Percentiles rank a stretch among this genome's conserved stretches.
phyloP scores from a whole-genome alignment of 2,888 invertebrate species.

The Zygothrica quintamaculata region DNA sequence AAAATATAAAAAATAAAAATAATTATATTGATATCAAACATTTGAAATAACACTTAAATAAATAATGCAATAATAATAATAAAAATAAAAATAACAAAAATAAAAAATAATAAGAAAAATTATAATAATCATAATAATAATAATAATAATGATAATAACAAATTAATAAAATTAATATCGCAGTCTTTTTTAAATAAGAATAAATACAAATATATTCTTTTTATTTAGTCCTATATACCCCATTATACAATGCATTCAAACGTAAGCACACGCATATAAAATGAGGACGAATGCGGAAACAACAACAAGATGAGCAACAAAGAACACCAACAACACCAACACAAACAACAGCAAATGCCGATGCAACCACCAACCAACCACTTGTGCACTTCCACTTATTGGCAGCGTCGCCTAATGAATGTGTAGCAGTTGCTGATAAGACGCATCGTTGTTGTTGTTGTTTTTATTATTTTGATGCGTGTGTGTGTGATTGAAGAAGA shows the following conservation, averaged over 20 bases:
- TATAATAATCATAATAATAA: no score
- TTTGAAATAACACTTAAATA: no score
- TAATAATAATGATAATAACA: not conserved
- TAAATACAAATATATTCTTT: not conserved
- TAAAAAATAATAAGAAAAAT: no score
- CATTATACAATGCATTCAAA: conserved; percentile 7
- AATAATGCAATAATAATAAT: no score
- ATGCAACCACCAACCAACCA: conserved; percentile 52
- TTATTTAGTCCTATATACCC: not conserved
- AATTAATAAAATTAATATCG: not conserved
- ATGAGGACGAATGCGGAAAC: conserved; percentile 42
- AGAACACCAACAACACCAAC: conserved; percentile 18
- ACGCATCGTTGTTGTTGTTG: conserved; percentile 24
- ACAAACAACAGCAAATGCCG: conserved; percentile 39
- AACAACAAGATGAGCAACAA: conserved; percentile 21
- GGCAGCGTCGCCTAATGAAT: conserved; percentile 61
- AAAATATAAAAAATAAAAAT: no score
- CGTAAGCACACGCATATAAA: conserved; percentile 6
- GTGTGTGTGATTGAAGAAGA: conserved; percentile 33
- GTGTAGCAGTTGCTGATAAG: conserved; percentile 64
- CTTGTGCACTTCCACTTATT: conserved; percentile 71
- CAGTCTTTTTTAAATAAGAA: not conserved
- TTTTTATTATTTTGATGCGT: conserved; percentile 41
- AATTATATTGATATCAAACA: no score
- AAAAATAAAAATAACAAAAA: no score